Evolutionary conservation across 2,888 invertebrate genomes (phyloP), one percentile per base, ranked within the genome.

Genomic region (Neria commutata): DNA sequence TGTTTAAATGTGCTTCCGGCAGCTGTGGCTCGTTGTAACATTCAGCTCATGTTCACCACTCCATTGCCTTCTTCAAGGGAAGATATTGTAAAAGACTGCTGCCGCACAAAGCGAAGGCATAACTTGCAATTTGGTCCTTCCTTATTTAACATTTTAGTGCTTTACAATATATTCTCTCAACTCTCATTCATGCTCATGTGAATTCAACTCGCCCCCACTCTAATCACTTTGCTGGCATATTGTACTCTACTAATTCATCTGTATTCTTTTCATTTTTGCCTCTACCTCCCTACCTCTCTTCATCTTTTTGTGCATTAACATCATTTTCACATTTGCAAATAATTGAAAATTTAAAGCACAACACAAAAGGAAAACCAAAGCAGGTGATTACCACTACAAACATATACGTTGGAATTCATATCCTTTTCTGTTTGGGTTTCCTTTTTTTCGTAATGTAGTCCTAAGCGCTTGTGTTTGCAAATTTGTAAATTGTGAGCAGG

Each of bases 361-460:
- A 81, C 84, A 84, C 76, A 86, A 85, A 77, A 80, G 84, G 84
- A 85, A 83, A 82, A 80, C 80, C 69, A 84, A 83, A 79, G 63
- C 81, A 81, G 81, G 81, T 81, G 80, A 81, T 70, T 78, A 72
- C 67, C n/a, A n/a, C n/a, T n/a, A n/a, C n/a, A n/a, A n/a, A n/a
- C n/a, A n/a, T n/a, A n/a, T n/a, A n/a, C n/a, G n/a, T n/a, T n/a
- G n/a, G n/a, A n/a, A n/a, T n/a, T n/a, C n/a, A n/a, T n/a, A n/a
- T n/a, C n/a, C n/a, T n/a, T n/a, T n/a, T n/a, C n/a, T n/a, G n/a
- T n/a, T n/a, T n/a, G n/a, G n/a, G n/a, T n/a, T n/a, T n/a, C n/a
- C n/a, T n/a, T n/a, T n/a, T n/a, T n/a, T n/a, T n/a, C n/a, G n/a
- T n/a, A n/a, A n/a, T n/a, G n/a, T n/a, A n/a, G n/a, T n/a, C n/a